These are phyloP conservation scores for Epinephelus coioides DNA, from an alignment of 2,797 vertebrate species.

Conservation along the genomic window DNA sequence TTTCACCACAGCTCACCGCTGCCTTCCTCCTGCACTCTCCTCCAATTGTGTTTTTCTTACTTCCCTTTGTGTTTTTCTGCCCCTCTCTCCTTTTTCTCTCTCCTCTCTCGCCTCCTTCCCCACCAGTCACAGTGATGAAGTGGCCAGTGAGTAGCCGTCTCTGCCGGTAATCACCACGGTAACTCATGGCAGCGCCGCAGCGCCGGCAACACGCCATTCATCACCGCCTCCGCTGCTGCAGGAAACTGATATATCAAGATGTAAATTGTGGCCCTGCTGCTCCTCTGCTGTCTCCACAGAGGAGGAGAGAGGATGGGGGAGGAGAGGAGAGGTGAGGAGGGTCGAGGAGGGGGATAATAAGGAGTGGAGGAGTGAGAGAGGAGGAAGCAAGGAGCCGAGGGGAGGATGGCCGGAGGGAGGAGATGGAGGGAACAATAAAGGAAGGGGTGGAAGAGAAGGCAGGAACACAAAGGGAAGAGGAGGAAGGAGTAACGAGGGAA, in stretches of 20 bases:
- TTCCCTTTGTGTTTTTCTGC: conserved; percentile 58
- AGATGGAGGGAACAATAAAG: neutral
- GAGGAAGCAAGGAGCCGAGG: too few species aligned
- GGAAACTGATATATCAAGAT: conserved; percentile 81
- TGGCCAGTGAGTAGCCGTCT: conserved; percentile 82
- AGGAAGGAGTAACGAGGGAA: neutral
- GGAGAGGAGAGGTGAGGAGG: neutral
- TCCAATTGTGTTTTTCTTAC: conserved; percentile 65
- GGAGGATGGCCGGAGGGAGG: conserved; percentile 7
- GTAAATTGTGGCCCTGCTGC: conserved; percentile 80
- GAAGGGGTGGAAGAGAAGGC: too few species aligned
- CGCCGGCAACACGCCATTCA: conserved; percentile 74
- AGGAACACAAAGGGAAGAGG: neutral
- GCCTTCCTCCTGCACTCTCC: conserved; percentile 43
- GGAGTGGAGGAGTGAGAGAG: neutral
- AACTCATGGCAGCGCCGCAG: conserved; percentile 80
- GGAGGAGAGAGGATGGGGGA: neutral
- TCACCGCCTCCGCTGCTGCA: conserved; percentile 74
- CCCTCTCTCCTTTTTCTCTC: conserved; percentile 61
- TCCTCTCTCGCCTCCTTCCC: conserved; percentile 54
- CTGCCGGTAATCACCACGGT: conserved; percentile 84
- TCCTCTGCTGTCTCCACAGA: conserved; percentile 33
- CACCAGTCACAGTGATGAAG: conserved; percentile 85
- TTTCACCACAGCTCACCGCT: conserved; percentile 3
- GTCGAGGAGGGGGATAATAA: too few species aligned